Evolutionary conservation across 1,140 invertebrate species (phyloP).

Genomic region (Elymnias hypermnestra): DNA sequence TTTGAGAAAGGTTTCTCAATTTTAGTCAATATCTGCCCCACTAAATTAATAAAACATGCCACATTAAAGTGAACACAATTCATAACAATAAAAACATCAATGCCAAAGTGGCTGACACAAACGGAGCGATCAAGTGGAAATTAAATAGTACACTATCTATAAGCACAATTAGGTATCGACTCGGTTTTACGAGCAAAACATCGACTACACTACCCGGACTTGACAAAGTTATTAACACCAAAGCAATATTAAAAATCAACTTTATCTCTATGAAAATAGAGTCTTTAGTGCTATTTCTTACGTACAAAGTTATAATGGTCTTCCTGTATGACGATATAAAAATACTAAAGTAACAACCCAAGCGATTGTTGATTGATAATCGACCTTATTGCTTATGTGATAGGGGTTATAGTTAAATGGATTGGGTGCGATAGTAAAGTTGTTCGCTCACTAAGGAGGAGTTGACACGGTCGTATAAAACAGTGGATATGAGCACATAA

Average conservation of each 20-base stretch:
- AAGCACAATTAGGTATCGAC: constrained; percentile 54
- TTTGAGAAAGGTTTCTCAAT: no score
- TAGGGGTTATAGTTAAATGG: constrained; percentile 5
- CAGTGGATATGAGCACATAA: constrained; percentile 70
- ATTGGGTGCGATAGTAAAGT: constrained; percentile 22
- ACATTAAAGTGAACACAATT: constrained; percentile 58
- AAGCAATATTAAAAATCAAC: constrained; percentile 17
- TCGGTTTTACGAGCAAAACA: constrained; percentile 62
- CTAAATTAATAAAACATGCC: constrained; percentile 15
- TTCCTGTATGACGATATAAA: constrained; percentile 43
- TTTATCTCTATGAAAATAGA: constrained; percentile 21
- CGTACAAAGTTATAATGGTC: constrained; percentile 26
- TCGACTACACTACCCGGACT: constrained; percentile 37
- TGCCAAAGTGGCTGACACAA: constrained; percentile 32
- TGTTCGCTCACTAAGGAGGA: constrained; percentile 46
- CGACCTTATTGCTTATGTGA: constrained; percentile 17
- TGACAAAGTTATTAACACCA: constrained; percentile 8
- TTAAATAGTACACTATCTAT: constrained; percentile 67
- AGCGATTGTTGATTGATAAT: constrained; percentile 18
- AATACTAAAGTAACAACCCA: constrained; percentile 18
- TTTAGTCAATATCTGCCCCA: no score
- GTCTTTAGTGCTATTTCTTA: neutral
- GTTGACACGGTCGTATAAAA: constrained; percentile 64
- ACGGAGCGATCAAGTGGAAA: constrained; percentile 56
- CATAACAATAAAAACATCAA: constrained; percentile 65